Percentiles rank a stretch among this genome's conserved stretches.
These are phyloP conservation scores for Protonemura montana DNA, from an alignment of 2,888 invertebrate genomes.

Conservation along the genomic window DNA sequence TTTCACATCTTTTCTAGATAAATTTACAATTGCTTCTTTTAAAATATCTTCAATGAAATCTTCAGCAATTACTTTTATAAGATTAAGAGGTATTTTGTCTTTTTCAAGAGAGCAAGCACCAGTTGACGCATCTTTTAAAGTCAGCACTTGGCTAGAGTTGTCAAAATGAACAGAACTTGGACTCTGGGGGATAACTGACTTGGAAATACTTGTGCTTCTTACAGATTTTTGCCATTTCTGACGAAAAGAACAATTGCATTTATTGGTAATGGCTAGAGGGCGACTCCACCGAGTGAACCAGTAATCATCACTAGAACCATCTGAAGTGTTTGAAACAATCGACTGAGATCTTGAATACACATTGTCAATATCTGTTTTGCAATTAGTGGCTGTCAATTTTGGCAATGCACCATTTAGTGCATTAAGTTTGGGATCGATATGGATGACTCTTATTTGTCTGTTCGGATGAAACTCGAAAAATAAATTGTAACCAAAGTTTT, in stretches of 20 bases:
- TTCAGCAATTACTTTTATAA: constrained; percentile 56
- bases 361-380: constrained; percentile 51
- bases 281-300: constrained; percentile 62
- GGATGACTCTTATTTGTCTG: constrained; percentile 56
- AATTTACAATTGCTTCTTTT: constrained; percentile 56
- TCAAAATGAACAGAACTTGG: not conserved
- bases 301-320: constrained; percentile 60
- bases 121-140: not conserved
- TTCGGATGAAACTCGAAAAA: constrained; percentile 56
- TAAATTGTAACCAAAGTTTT: constrained; percentile 46
- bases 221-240: constrained; percentile 57
- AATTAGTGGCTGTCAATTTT: constrained; percentile 46
- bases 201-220: constrained; percentile 27
- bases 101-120: not conserved
- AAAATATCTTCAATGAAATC: constrained; percentile 57
- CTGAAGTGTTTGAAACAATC: constrained; percentile 53
- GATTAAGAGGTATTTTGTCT: not conserved
- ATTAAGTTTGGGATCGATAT: constrained; percentile 52
- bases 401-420: constrained; percentile 46
- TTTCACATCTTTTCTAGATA: constrained; percentile 18
- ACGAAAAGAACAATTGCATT: constrained; percentile 59
- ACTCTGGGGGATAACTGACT: constrained; percentile 18
- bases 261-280: constrained; percentile 56
- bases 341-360: constrained; percentile 31
- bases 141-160: not conserved